Evolutionary conservation across 2,113 vertebrate species (phyloP), one percentile per base, ranked within the genome.

Genomic region (Lepus europaeus): DNA sequence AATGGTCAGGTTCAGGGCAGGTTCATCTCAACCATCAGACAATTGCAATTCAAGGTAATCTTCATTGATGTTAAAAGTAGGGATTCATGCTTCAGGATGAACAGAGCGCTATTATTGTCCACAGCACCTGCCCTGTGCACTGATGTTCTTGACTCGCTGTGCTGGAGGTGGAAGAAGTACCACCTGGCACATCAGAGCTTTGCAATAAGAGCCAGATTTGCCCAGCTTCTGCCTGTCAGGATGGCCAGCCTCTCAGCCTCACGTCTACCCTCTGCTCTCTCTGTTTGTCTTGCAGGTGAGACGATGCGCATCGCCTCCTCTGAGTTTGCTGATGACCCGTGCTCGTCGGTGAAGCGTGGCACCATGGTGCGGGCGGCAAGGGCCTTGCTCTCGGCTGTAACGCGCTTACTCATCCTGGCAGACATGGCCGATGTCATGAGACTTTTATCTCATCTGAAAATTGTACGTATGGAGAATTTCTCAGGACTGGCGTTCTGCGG

Each of bases 351-450:
- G 97, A 99, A 99, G 88, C 99, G 99, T 0, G 99, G 99, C 82
- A 99, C 99, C 78, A 99, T 99, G 99, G 99, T 99, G 95, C 99
- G 99, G 79, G 99, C 99, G 0, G 99, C 99, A 8, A 99, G 99
- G 0, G 99, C 99, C 63, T 97, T 99, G 96, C 99, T 99, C 0
- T 99, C 99, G 0, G 99, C 99, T 0, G 99, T 99, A 90, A 99
- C 99, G 0, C 99, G 99, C 81, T 97, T 99, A 56, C 99, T 99
- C 98, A 99, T 99, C 98, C 98, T 99, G 87, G 99, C 99, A 0
- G 99, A 99, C 96, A 99, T 99, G 99, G 99, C 99, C 0, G 99
- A 99, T 1, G 99, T 99, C 98, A 99, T 99, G 99, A 99, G 99
- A 97, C 99, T 99, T 73, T 98, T 99, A 59, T 98, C 99, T 16